Evolutionary conservation across 2,888 invertebrate genomes (phyloP).

Genomic region (Heterodera filipjevi): DNA sequence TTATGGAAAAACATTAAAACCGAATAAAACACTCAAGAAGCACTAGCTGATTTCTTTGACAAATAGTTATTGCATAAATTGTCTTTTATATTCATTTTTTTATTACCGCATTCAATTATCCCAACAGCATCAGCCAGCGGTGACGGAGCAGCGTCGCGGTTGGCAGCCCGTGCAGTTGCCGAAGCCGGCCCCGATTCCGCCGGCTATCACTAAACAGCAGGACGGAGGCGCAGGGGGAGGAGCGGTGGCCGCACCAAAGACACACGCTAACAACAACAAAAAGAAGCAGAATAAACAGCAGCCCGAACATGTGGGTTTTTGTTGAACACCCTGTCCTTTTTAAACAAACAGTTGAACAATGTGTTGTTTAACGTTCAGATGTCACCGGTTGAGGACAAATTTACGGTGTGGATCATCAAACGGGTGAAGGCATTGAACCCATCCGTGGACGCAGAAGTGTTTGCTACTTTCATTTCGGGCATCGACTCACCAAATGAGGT

Average conservation of each 20-base stretch:
- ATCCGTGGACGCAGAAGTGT: slow-evolving; percentile 51
- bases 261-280: not conserved
- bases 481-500: slow-evolving; percentile 58
- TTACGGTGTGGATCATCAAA: slow-evolving; percentile 46
- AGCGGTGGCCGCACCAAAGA: not conserved
- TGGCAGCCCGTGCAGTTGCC: slow-evolving; percentile 26
- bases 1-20: no score
- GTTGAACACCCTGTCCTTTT: no score
- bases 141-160: slow-evolving; percentile 28
- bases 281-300: slow-evolving; percentile 12
- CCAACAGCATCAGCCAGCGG: slow-evolving; percentile 20
- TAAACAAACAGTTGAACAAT: no score
- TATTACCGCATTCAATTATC: no score
- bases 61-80: no score
- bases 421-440: slow-evolving; percentile 48
- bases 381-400: slow-evolving; percentile 27
- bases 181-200: slow-evolving; percentile 28
- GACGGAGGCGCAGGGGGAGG: slow-evolving; percentile 4
- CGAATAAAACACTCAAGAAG: no score
- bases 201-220: slow-evolving; percentile 14
- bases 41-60: no score
- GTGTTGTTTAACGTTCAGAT: no score
- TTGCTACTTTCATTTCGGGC: slow-evolving; percentile 44
- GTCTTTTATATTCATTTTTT: no score
- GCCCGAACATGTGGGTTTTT: no score